Percentiles rank a stretch among this genome's conserved stretches.
Evolutionary conservation across 2,797 vertebrate genomes (phyloP).

Genomic region (Meriones psammophilus): DNA sequence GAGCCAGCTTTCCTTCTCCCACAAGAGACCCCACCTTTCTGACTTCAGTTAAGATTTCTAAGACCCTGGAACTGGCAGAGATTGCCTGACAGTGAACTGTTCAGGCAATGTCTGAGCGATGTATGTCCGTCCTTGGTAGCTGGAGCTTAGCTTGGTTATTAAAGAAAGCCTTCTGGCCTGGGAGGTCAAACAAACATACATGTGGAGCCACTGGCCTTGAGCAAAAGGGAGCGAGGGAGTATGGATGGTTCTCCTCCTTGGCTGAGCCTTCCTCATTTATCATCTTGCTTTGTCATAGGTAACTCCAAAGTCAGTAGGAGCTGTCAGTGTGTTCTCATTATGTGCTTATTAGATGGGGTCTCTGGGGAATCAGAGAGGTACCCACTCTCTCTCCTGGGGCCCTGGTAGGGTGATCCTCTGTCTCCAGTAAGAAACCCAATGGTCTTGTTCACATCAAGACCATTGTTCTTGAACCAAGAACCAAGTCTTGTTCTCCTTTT

Average conservation of each 20-base stretch:
- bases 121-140: accelerated
- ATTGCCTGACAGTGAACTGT: neutral
- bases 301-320: neutral
- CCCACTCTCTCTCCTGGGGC: neutral
- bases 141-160: neutral
- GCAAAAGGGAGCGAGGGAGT: neutral
- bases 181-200: too few relatives aligned
- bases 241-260: accelerated
- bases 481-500: neutral
- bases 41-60: neutral
- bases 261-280: neutral
- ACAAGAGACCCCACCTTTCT: neutral
- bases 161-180: neutral
- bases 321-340: neutral
- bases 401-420: neutral
- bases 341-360: neutral
- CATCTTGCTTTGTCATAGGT: neutral
- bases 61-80: neutral
- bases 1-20: too few relatives aligned
- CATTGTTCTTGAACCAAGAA: too few relatives aligned
- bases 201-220: neutral
- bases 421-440: neutral
- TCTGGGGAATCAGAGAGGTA: neutral
- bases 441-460: neutral
- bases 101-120: accelerated